Evolutionary conservation across 2,113 vertebrate species (phyloP), one percentile per base, ranked within the genome.

Genomic region (Dasyornis broadbenti): DNA sequence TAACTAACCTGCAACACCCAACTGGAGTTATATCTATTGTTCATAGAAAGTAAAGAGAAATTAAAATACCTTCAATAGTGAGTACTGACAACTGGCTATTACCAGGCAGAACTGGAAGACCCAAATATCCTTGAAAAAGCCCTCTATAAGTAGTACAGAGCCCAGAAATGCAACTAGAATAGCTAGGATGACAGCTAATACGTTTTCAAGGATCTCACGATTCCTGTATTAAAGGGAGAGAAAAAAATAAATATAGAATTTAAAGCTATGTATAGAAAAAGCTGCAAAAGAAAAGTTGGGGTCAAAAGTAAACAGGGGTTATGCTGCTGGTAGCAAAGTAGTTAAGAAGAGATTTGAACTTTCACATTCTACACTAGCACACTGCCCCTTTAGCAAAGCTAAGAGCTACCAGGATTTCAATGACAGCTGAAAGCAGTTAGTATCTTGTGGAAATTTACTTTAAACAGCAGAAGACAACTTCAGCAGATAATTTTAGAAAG

Each of bases 41-140:
- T 87, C 57, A 19, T 11, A 86, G 15, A 80, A 95, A 85, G 22
- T 5, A 4, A 92, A 86, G 45, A 71, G 82, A 86, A 77, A 82
- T 56, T 79, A 45, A 80, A 79, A 87, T 97, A 99, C 99, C 99
- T 99, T 99, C 40, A 99, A 97, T 54, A 99, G 97, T 6, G 99
- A 99, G 98, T 99, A 99, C 79, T 99, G 99, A 98, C 99, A 99
- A 96, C 99, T 99, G 84, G 99, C 99, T 94, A 99, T 99, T 95
- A 99, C 99, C 82, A 99, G 98, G 98, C 99, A 99, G 97, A 99
- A 99, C 98, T 99, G 99, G 97, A 99, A 99, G 96, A 99, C 99
- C 99, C 99, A 99, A 96, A 99, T 99, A 97, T 99, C 99, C 60
- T 98, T 99, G 98, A 99, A 99, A 98, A 99, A 99, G 69, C 99